Conservation (phyloP, 2,113 vertebrate species). For the Meles meles region DNA sequence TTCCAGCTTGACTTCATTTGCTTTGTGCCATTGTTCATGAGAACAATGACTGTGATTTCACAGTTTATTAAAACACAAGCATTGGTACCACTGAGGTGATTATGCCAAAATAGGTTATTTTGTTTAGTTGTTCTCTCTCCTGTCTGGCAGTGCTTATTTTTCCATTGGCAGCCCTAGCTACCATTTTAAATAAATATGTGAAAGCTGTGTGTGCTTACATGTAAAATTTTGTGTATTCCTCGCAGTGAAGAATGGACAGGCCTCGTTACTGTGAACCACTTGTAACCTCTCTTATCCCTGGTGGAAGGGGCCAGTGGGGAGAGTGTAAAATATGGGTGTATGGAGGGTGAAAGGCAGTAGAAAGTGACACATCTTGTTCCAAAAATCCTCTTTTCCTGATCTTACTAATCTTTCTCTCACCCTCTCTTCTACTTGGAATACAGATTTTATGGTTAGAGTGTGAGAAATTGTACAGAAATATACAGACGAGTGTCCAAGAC, state of each 20-base stretch:
- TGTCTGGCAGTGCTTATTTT: constrained; percentile 45
- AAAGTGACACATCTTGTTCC: neutral
- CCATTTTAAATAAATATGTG: constrained; percentile 13
- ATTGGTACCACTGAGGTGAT: neutral
- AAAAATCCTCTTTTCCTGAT: neutral
- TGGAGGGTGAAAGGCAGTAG: neutral
- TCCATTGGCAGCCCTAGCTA: neutral
- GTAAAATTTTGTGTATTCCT: neutral
- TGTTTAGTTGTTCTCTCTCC: constrained; percentile 44
- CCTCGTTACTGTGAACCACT: neutral
- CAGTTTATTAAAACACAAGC: constrained; percentile 53
- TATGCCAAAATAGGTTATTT: constrained; percentile 40
- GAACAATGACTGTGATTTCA: constrained; percentile 56
- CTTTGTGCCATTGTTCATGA: constrained; percentile 47
- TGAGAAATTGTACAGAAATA: neutral
- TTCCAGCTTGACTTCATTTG: constrained; percentile 15
- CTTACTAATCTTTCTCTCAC: neutral
- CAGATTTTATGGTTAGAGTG: neutral
- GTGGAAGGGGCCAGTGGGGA: neutral
- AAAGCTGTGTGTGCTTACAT: neutral
- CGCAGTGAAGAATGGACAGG: neutral
- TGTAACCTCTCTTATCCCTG: neutral
- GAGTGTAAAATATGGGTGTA: neutral
- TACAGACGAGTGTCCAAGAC: neutral
- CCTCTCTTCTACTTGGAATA: neutral